Evolutionary conservation across 1,140 invertebrate genomes (phyloP).

Genomic region (Glossosoma conforme): DNA sequence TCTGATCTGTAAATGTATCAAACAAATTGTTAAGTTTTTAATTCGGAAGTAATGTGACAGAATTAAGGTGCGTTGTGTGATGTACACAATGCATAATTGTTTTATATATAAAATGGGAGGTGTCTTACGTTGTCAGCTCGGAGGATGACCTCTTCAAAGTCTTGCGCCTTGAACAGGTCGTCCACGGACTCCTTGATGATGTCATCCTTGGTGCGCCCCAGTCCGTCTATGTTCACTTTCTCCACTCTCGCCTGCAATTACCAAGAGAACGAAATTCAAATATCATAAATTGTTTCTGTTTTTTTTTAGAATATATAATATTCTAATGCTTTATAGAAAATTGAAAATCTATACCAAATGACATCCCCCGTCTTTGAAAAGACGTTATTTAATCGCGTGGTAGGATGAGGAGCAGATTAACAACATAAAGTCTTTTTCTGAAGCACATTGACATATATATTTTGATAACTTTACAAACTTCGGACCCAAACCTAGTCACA

Average conservation of each 20-base stretch:
- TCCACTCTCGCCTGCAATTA: conserved; percentile 66
- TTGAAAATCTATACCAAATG: not conserved
- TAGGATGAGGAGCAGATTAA: no score
- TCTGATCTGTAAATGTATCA: conserved; percentile 49
- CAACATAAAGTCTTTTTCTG: no score
- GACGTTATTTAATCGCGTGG: no score
- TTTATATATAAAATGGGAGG: no score
- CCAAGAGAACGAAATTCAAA: not conserved
- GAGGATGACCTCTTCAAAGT: conserved; percentile 61
- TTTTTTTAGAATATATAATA: not conserved
- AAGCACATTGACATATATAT: no score
- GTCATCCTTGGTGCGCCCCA: conserved; percentile 79
- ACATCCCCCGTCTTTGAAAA: not conserved
- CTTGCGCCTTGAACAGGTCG: conserved; percentile 66
- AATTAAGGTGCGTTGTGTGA: no score
- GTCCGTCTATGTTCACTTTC: conserved; percentile 72
- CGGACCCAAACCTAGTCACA: no score
- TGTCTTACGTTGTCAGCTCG: conserved; percentile 50
- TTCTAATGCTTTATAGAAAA: not conserved
- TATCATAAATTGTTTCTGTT: not conserved
- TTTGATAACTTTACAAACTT: no score
- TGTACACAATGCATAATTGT: no score
- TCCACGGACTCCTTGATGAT: conserved; percentile 66
- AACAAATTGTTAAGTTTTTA: not conserved
- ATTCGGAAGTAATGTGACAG: not conserved